Evolutionary conservation across 1,140 invertebrate genomes (phyloP).

Genomic region (Coenobita brevimanus): DNA sequence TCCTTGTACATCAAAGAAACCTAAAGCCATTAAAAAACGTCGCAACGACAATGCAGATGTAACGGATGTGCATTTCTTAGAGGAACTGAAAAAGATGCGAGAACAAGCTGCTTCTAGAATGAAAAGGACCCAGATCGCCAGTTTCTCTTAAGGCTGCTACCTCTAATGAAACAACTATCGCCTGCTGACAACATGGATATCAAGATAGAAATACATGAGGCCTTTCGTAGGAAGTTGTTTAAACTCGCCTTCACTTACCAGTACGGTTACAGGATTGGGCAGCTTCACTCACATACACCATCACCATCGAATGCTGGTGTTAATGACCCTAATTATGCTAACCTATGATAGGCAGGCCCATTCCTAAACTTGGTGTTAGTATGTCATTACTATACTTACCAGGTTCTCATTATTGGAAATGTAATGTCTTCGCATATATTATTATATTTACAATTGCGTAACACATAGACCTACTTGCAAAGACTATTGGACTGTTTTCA

Average conservation of each 20-base stretch:
- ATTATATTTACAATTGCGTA: too few species aligned
- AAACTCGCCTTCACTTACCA: not conserved
- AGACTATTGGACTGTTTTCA: too few species aligned
- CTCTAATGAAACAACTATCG: too few species aligned
- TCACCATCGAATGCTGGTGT: slow-evolving; percentile 27
- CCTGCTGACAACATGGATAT: too few species aligned
- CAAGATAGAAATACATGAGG: too few species aligned
- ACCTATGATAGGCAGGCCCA: too few species aligned
- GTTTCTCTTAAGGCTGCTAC: slow-evolving; percentile 27
- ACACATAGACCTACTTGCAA: too few species aligned
- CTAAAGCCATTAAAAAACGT: not conserved
- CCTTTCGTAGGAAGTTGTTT: slow-evolving; percentile 31
- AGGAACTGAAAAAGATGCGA: slow-evolving; percentile 23
- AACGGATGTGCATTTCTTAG: slow-evolving; percentile 25
- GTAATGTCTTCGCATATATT: too few species aligned
- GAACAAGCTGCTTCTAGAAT: slow-evolving; percentile 16
- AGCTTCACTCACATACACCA: slow-evolving; percentile 13
- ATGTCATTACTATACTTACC: too few species aligned
- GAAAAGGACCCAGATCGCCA: slow-evolving; percentile 30
- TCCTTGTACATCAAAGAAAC: not conserved
- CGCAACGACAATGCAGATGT: not conserved
- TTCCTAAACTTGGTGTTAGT: too few species aligned
- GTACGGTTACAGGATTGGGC: slow-evolving; percentile 30
- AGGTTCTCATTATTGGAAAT: too few species aligned
- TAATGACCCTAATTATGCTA: slow-evolving; percentile 3